These are phyloP conservation scores for Craterocephalus amniculus DNA, from an alignment of 2,797 vertebrate species.

Conservation along the genomic window DNA sequence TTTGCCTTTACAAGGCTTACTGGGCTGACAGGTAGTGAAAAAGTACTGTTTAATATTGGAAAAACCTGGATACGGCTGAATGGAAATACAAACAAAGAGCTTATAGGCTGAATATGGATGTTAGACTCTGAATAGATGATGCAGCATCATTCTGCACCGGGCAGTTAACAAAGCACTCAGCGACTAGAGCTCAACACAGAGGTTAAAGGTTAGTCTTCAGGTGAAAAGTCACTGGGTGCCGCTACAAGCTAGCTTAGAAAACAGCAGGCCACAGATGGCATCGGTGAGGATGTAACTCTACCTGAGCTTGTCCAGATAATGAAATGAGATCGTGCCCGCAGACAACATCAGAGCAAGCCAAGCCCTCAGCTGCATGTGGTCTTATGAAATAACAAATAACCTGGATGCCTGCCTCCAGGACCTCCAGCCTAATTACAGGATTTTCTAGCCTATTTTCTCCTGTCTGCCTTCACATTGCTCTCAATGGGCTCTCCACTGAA, in stretches of 20 bases:
- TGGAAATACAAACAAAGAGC: slow-evolving; percentile 42
- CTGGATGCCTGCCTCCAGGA: slow-evolving; percentile 27
- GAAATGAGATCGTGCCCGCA: slow-evolving; percentile 70
- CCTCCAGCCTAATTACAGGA: slow-evolving; percentile 35
- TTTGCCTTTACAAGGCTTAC: slow-evolving; percentile 35
- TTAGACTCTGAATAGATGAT: slow-evolving; percentile 23
- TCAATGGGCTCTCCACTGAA: slow-evolving; percentile 38
- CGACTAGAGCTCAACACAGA: slow-evolving; percentile 31
- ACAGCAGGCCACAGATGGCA: slow-evolving; percentile 66
- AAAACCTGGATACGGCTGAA: slow-evolving; percentile 37
- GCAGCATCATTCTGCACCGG: slow-evolving; percentile 14
- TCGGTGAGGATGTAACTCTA: slow-evolving; percentile 70
- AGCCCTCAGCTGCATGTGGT: slow-evolving; percentile 37
- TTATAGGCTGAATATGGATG: slow-evolving; percentile 6
- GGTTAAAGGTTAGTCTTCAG: slow-evolving; percentile 54
- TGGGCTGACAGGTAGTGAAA: slow-evolving; percentile 37
- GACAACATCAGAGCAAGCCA: slow-evolving; percentile 59
- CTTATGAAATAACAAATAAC: slow-evolving; percentile 62
- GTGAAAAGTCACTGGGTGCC: slow-evolving; percentile 37
- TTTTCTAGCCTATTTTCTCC: slow-evolving; percentile 52
- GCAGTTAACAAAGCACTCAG: slow-evolving; percentile 26
- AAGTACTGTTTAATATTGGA: slow-evolving; percentile 50
- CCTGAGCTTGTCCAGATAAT: slow-evolving; percentile 68
- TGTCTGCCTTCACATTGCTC: slow-evolving; percentile 41
- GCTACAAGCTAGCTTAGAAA: slow-evolving; percentile 31